Percentiles rank a stretch among this genome's conserved stretches.
Conservation (phyloP, 2,797 vertebrate species). For the Harpagifer antarcticus region DNA sequence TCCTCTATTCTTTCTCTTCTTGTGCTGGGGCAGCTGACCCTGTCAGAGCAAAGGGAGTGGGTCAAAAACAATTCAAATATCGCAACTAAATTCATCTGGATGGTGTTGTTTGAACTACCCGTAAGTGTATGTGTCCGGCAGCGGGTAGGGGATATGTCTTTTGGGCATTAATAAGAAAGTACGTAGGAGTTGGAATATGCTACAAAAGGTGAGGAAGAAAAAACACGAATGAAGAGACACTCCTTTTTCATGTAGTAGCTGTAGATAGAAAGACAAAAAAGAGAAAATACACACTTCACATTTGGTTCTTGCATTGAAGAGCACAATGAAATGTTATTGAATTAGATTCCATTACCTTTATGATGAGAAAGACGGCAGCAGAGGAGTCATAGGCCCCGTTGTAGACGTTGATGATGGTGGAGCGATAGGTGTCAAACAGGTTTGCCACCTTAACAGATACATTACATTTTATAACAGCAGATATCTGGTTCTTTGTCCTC, state of each 20-base stretch:
- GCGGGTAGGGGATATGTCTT: slow-evolving; percentile 79
- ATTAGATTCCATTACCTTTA: slow-evolving; percentile 80
- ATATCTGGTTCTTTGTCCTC: neutral
- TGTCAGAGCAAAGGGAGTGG: slow-evolving; percentile 6
- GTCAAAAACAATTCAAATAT: neutral
- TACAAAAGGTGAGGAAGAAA: slow-evolving; percentile 80
- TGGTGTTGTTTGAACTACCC: slow-evolving; percentile 69
- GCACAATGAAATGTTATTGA: neutral
- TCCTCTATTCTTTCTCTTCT: neutral
- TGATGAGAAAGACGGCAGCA: slow-evolving; percentile 82
- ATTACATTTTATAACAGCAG: too few species aligned
- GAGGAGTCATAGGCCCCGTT: slow-evolving; percentile 88
- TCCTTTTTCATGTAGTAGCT: slow-evolving; percentile 81
- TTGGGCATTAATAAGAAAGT: slow-evolving; percentile 84
- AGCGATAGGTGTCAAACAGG: slow-evolving; percentile 84
- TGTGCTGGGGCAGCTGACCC: slow-evolving; percentile 9
- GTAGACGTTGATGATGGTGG: slow-evolving; percentile 86
- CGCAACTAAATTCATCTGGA: neutral
- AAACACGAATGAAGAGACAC: slow-evolving; percentile 74
- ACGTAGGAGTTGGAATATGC: slow-evolving; percentile 75
- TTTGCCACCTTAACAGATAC: slow-evolving; percentile 81
- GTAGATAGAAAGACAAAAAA: slow-evolving; percentile 2
- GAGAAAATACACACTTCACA: neutral
- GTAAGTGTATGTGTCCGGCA: slow-evolving; percentile 77
- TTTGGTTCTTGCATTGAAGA: neutral